phyloP scores from a whole-genome alignment of 2,888 invertebrate species.

The Drosophila meridionalis region DNA sequence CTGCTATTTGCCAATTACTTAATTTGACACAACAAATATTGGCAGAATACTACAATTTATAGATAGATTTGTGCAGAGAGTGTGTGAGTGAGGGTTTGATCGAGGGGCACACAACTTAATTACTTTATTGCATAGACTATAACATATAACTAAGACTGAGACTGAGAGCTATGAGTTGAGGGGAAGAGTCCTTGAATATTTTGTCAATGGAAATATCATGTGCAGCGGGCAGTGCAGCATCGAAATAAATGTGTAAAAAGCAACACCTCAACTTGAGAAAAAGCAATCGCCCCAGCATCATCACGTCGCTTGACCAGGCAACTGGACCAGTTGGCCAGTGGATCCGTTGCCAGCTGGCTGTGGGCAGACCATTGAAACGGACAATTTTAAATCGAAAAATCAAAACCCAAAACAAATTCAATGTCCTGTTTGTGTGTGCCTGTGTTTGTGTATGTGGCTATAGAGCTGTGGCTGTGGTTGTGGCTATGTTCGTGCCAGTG shows the following conservation, averaged over 20 bases:
- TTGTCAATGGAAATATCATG: conserved; percentile 43
- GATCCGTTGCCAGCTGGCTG: conserved; percentile 18
- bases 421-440: conserved; percentile 68
- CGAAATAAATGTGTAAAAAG: conserved; percentile 45
- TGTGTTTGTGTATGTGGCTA: conserved; percentile 32
- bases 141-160: conserved; percentile 4
- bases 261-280: conserved; percentile 45
- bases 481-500: conserved; percentile 17
- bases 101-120: conserved; percentile 44
- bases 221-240: conserved; percentile 29
- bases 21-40: conserved; percentile 42
- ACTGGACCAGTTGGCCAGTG: conserved; percentile 10
- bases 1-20: background rate
- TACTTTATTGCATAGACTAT: conserved; percentile 53
- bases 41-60: conserved; percentile 22
- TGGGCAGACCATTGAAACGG: conserved; percentile 65
- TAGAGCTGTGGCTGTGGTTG: conserved; percentile 25
- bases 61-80: conserved; percentile 7
- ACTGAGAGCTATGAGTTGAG: background rate
- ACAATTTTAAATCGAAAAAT: conserved; percentile 78
- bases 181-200: conserved; percentile 23
- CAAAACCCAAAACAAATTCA: conserved; percentile 78
- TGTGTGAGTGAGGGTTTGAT: conserved; percentile 8
- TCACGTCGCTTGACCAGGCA: conserved; percentile 6
- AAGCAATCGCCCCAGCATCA: conserved; percentile 1